These are phyloP conservation scores for Etheostoma spectabile DNA, from an alignment of 2,113 vertebrate species.

Conservation along the genomic window DNA sequence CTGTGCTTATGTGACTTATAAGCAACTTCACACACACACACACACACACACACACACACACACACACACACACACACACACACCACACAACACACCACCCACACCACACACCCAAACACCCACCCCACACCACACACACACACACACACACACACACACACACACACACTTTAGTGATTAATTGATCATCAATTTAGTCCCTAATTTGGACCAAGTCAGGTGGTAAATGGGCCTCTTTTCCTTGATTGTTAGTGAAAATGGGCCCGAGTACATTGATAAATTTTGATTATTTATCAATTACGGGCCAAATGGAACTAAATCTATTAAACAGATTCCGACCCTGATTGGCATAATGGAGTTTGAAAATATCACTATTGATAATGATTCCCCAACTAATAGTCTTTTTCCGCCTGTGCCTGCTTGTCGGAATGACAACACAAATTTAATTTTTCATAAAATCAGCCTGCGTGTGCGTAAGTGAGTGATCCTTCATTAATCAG, in stretches of 20 bases:
- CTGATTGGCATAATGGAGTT: constrained; percentile 99
- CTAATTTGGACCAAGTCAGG: constrained; percentile 99
- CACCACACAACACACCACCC: too few relatives aligned
- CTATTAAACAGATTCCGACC: constrained; percentile 96
- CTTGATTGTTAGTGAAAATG: constrained; percentile 99
- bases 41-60: constrained; percentile 79
- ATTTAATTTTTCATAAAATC: constrained; percentile 99
- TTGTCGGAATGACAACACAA: constrained; percentile 95
- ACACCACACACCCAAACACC: constrained; percentile 67
- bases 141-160: constrained; percentile 70
- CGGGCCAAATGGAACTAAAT: constrained; percentile 98
- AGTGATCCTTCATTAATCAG: constrained; percentile 99
- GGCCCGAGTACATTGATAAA: constrained; percentile 99
- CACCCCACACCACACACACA: constrained; percentile 80
- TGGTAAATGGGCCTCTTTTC: constrained; percentile 99
- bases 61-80: constrained; percentile 70
- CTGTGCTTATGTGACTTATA: constrained; percentile 91
- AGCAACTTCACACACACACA: constrained; percentile 81
- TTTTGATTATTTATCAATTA: constrained; percentile 99
- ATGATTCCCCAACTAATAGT: constrained; percentile 98
- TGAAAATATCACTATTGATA: constrained; percentile 99
- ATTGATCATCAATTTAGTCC: constrained; percentile 99
- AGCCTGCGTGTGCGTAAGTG: constrained; percentile 89
- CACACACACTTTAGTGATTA: constrained; percentile 91
- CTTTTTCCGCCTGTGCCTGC: constrained; percentile 96